Evolutionary conservation across 2,888 invertebrate genomes (phyloP).

Genomic region (Drosophila mulleri): DNA sequence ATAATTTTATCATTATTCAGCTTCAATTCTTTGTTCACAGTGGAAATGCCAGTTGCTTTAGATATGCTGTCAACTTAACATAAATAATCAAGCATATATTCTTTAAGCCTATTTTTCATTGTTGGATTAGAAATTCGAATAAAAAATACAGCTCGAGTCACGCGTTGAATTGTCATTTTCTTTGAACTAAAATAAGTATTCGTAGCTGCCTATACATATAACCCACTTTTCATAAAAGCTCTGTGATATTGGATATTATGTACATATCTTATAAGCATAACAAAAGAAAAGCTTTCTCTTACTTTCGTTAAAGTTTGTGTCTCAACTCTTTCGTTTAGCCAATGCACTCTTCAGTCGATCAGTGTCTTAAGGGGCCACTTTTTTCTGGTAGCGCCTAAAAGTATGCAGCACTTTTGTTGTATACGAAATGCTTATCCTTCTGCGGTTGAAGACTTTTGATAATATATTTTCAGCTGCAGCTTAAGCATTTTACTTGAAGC

Average conservation of each 20-base stretch:
- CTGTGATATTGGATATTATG: not conserved
- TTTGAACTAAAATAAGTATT: not conserved
- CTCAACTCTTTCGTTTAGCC: conserved; percentile 62
- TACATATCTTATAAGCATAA: not conserved
- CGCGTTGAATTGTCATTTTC: not conserved
- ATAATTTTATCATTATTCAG: not conserved
- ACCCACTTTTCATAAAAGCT: not conserved
- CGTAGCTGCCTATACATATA: not conserved
- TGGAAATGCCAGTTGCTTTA: not conserved
- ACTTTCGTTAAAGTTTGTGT: conserved; percentile 66
- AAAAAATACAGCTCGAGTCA: not conserved
- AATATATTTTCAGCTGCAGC: too few species aligned
- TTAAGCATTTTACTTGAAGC: not conserved
- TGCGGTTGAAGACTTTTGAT: not conserved
- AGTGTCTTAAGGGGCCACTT: not conserved
- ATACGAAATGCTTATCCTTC: not conserved
- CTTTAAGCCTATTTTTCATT: not conserved
- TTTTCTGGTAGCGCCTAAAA: conserved; percentile 2
- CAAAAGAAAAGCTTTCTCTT: conserved; percentile 21
- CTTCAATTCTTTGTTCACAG: not conserved
- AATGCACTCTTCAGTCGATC: not conserved
- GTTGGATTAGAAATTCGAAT: not conserved
- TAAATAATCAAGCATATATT: not conserved
- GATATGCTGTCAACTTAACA: not conserved
- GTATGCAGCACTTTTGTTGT: conserved; percentile 48